phyloP scores from a whole-genome alignment of 2,888 invertebrate species.

The Synergus japonicus region DNA sequence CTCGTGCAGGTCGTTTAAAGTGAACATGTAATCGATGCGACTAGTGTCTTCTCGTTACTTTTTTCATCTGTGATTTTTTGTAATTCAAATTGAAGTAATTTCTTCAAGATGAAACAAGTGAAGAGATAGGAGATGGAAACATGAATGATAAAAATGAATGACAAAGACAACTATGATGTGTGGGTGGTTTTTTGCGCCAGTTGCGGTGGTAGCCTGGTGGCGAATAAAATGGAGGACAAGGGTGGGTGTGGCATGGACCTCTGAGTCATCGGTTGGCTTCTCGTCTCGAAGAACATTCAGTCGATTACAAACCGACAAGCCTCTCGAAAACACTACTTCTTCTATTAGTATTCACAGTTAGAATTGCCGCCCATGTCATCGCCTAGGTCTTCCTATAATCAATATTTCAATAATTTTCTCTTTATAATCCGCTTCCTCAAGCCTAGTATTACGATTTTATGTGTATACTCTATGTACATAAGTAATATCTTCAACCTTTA shows the following conservation, averaged over 20 bases:
- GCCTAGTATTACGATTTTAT: no score
- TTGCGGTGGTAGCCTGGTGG: slow-evolving; percentile 44
- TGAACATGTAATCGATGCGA: neutral
- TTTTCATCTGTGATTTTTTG: neutral
- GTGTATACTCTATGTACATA: no score
- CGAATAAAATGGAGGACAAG: slow-evolving; percentile 57
- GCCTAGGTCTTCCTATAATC: neutral
- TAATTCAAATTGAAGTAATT: neutral
- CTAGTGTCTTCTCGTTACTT: neutral
- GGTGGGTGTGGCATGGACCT: slow-evolving; percentile 66
- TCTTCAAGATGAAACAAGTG: neutral
- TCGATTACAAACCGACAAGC: slow-evolving; percentile 40
- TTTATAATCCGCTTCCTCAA: neutral
- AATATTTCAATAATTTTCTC: neutral
- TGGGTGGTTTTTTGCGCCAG: slow-evolving; percentile 47
- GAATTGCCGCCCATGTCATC: neutral
- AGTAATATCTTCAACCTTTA: no score
- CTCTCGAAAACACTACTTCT: neutral
- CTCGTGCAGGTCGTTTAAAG: neutral
- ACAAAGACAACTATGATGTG: no score
- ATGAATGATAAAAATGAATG: no score
- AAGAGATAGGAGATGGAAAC: no score
- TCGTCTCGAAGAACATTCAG: slow-evolving; percentile 44
- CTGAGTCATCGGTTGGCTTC: slow-evolving; percentile 64
- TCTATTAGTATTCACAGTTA: slow-evolving; percentile 1